Conservation (phyloP, 2,888 invertebrate species). For the Dysmachus trigonus region DNA sequence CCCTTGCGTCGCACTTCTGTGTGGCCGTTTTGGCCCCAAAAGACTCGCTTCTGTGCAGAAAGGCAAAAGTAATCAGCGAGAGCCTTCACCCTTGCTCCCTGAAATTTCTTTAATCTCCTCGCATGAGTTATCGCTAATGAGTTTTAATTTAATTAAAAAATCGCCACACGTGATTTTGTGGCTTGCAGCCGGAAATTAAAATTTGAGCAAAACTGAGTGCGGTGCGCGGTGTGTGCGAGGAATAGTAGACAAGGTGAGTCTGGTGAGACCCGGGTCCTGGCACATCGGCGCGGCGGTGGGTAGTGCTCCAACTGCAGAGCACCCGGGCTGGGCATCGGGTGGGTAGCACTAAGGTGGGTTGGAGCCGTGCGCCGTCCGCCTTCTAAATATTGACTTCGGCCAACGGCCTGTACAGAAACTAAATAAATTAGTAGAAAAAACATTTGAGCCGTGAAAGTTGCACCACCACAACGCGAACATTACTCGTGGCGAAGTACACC, state of each 20-base stretch:
- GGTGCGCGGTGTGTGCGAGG: background rate
- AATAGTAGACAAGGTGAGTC: background rate
- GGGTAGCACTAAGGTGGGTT: background rate
- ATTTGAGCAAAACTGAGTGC: conserved; percentile 34
- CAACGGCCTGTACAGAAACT: background rate
- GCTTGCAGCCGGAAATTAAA: conserved; percentile 46
- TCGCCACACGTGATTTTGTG: conserved; percentile 52
- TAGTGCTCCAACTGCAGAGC: background rate
- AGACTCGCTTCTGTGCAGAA: background rate
- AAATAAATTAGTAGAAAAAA: background rate
- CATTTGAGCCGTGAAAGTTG: background rate
- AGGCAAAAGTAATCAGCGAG: background rate
- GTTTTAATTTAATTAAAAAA: conserved; percentile 54
- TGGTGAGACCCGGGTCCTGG: background rate
- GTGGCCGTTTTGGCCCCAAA: background rate
- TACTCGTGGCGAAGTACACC: background rate
- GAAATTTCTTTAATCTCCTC: conserved; percentile 51
- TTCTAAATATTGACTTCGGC: background rate
- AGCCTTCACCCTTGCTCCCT: conserved; percentile 40
- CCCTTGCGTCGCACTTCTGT: background rate
- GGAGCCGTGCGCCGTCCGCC: background rate
- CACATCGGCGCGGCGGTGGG: background rate
- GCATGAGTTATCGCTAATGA: conserved; percentile 53
- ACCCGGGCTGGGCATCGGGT: background rate
- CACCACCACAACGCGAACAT: background rate